phyloP scores from a whole-genome alignment of 2,888 invertebrate species.

The Caenorhabditis sp. region DNA sequence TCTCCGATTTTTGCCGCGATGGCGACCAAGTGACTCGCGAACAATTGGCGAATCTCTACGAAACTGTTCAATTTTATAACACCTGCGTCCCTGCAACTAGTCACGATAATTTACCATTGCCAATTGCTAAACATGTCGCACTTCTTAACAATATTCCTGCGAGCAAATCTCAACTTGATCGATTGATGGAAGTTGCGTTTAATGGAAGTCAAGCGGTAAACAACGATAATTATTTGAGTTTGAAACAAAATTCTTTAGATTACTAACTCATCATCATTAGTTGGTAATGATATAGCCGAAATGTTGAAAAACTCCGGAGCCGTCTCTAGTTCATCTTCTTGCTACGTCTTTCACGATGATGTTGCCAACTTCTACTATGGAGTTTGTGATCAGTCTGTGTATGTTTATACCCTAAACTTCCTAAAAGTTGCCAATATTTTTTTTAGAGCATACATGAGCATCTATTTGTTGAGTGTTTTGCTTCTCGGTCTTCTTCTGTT shows the following conservation, averaged over 20 bases:
- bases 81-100: conserved; percentile 43
- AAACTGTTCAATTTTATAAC: conserved; percentile 61
- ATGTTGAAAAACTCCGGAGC: conserved; percentile 60
- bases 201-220: conserved; percentile 53
- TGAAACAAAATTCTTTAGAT: too few relatives aligned
- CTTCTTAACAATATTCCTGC: conserved; percentile 44
- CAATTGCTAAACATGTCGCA: conserved; percentile 44
- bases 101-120: conserved; percentile 50
- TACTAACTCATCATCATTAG: conserved; percentile 49
- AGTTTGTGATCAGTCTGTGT: conserved; percentile 65
- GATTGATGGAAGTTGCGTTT: conserved; percentile 56
- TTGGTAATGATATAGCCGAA: conserved; percentile 54
- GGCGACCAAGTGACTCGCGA: conserved; percentile 55
- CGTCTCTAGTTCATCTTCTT: conserved; percentile 56
- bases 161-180: conserved; percentile 57
- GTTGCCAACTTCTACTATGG: conserved; percentile 58
- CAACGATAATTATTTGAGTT: conserved; percentile 17
- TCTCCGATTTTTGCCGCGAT: conserved; percentile 61
- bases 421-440: neutral
- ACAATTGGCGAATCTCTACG: conserved; percentile 51
- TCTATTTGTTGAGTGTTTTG: conserved; percentile 57
- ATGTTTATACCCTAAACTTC: conserved; percentile 2
- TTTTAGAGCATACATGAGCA: conserved; percentile 59
- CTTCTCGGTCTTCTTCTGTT: conserved; percentile 63
- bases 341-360: conserved; percentile 59